A percentile compares a stretch with the other conserved stretches of the same genome.
These are phyloP conservation scores for Lepas anatifera DNA, from an alignment of 2,888 invertebrate species.

Conservation along the genomic window DNA sequence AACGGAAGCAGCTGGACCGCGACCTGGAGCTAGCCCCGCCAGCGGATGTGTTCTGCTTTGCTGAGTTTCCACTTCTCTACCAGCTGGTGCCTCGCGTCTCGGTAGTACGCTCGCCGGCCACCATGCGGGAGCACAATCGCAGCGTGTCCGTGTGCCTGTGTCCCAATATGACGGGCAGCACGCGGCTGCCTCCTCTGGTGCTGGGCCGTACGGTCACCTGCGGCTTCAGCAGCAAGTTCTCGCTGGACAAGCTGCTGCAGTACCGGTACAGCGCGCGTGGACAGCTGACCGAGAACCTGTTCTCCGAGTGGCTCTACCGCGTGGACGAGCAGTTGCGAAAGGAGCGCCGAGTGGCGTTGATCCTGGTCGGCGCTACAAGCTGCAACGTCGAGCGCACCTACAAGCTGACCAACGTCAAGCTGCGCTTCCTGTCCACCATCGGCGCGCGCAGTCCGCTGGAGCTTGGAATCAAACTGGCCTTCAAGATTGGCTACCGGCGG, in stretches of 20 bases:
- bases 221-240: conserved; percentile 3
- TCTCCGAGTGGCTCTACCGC: conserved; percentile 3
- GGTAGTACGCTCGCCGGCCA: background rate
- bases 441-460: background rate
- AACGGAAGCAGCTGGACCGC: background rate
- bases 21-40: background rate
- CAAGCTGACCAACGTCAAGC: background rate
- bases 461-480: background rate
- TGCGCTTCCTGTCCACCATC: background rate
- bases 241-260: background rate
- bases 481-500: background rate
- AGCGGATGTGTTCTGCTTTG: background rate
- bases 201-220: background rate
- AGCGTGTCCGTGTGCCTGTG: background rate
- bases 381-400: conserved; percentile 2
- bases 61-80: background rate
- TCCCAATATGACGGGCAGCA: background rate
- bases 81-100: background rate
- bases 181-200: background rate
- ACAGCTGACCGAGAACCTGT: background rate
- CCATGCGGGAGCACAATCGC: background rate
- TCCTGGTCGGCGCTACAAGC: background rate
- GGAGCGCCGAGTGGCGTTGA: background rate
- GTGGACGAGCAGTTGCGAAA: background rate
- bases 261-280: background rate